Evolutionary conservation across 2,888 invertebrate species (phyloP), one percentile per base, ranked within the genome.

Genomic region (Nephrotoma appendiculata): DNA sequence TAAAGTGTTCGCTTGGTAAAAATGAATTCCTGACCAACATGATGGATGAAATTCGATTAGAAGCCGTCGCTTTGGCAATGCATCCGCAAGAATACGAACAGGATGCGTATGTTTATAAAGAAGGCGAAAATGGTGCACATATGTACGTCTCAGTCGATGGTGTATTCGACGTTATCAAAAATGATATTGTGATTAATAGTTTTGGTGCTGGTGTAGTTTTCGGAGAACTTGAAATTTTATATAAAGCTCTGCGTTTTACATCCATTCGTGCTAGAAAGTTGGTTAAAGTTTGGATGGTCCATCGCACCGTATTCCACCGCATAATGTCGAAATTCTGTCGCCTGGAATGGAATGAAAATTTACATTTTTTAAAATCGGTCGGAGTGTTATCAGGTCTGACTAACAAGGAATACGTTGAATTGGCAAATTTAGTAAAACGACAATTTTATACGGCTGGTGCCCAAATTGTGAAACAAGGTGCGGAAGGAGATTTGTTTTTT

Each of bases 191-290:
- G 3, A 94, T 98, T 85, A 95, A 95, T 83, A 95, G 93, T 87
- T 96, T 99, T 91, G 95, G 95, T 0, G 94, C 96, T 0, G 97
- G 96, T 5, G 94, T 95, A 89, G 95, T 97, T 88, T 94, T 98
- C 92, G 98, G 99, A 1, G 99, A 99, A 92, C 92, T 99, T 86
- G 98, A 98, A 7, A 95, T 99, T 88, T 92, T 99, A 43, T 98
- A 99, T 92, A 98, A 98, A 92, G 98, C 98, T 52, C 97, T 96
- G 89, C 93, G 98, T 88, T 95, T 97, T 88, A 98, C 98, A 0
- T 96, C 97, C 0, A 96, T 98, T 87, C 93, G 94, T 92, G 96
- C 97, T 96, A 92, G 92, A 92, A 91, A 9, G n/a, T 93, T 95
- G 89, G 96, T 97, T 9, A 95, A 95, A 90, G 95, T 98, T 89